Conservation (phyloP, 23 tunicate genomes). For the Clavelina lepadiformis region DNA sequence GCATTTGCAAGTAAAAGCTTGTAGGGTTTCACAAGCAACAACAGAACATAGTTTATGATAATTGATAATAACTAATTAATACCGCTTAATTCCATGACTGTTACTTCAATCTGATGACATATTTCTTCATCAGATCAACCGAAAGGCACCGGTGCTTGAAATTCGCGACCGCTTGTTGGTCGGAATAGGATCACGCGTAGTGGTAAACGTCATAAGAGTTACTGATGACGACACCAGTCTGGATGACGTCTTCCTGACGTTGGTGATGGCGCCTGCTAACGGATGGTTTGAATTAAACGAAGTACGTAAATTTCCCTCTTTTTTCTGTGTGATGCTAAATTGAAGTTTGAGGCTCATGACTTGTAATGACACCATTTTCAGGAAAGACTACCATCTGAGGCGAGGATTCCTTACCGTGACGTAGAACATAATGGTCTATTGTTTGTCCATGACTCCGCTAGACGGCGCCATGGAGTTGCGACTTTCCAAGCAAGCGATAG, state of each 20-base stretch:
- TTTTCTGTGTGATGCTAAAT: neutral
- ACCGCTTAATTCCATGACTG: no score
- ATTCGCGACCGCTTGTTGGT: slow-evolving; percentile 37
- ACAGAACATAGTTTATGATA: no score
- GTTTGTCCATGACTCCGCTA: slow-evolving; percentile 54
- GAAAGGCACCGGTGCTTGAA: slow-evolving; percentile 31
- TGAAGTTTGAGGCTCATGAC: neutral
- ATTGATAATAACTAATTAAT: no score
- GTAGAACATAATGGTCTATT: slow-evolving; percentile 37
- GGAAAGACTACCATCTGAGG: no score
- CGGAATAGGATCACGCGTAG: slow-evolving; percentile 54
- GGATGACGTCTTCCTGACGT: slow-evolving; percentile 17
- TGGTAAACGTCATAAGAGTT: slow-evolving; percentile 27
- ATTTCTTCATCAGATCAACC: slow-evolving; percentile 37
- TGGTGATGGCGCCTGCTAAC: slow-evolving; percentile 53
- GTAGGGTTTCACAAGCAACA: no score
- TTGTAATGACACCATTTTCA: no score
- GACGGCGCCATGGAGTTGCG: slow-evolving; percentile 48
- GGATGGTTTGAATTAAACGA: slow-evolving; percentile 66
- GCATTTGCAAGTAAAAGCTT: neutral
- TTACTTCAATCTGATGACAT: neutral
- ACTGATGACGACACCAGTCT: slow-evolving; percentile 29
- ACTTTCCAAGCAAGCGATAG: slow-evolving; percentile 50
- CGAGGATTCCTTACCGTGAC: slow-evolving; percentile 13
- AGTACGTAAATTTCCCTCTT: no score